These are phyloP conservation scores for Lepus timidus DNA, from an alignment of 2,113 vertebrate species.

Conservation along the genomic window DNA sequence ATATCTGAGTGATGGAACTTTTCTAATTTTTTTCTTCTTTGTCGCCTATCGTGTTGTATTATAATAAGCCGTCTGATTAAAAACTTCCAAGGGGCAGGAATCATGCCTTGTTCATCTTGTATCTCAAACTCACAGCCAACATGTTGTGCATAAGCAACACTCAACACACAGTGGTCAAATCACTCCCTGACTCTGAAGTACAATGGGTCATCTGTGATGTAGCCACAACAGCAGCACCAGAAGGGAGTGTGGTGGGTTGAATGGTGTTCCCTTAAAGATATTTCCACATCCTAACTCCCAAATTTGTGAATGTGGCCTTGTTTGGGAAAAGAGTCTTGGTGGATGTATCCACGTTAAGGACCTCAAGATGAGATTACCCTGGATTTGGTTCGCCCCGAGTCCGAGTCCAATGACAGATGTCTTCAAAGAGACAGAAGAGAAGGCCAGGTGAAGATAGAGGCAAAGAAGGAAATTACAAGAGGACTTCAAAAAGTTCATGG, in stretches of 20 bases:
- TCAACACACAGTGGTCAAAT: background rate
- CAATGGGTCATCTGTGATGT: background rate
- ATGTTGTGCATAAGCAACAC: no score
- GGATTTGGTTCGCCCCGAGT: background rate
- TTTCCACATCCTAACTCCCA: background rate
- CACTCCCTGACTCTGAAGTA: no score
- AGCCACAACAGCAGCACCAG: background rate
- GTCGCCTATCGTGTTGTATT: background rate
- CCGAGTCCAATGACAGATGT: background rate
- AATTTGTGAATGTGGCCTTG: background rate
- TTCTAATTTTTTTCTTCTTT: background rate
- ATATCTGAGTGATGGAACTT: slow-evolving; percentile 15
- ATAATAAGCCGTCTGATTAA: background rate
- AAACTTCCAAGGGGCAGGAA: background rate
- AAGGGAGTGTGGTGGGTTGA: background rate
- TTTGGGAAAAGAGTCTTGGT: background rate
- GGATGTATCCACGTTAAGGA: background rate
- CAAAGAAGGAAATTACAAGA: background rate
- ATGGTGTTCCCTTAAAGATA: background rate
- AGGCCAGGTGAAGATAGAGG: background rate
- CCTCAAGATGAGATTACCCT: background rate
- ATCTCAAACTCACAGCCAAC: background rate
- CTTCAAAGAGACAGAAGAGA: background rate
- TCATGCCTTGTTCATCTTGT: background rate
- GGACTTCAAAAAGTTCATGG: no score